Conservation (phyloP, 2,888 invertebrate species). For the Sialis fuliginosa region DNA sequence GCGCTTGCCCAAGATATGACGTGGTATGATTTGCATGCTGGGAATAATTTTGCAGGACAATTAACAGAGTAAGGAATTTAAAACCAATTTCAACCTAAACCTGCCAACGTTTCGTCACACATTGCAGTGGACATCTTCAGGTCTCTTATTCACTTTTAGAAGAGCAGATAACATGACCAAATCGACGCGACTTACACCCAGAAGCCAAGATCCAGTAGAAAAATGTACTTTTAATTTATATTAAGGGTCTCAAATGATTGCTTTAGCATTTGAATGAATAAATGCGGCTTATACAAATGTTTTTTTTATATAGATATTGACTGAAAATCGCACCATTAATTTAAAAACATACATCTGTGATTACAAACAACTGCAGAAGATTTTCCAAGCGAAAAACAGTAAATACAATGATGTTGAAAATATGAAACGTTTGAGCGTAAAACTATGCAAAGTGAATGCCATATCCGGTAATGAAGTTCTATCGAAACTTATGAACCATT, state of each 20-base stretch:
- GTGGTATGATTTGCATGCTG: slow-evolving; percentile 54
- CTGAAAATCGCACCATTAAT: slow-evolving; percentile 15
- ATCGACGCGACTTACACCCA: too few species aligned
- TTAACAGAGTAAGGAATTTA: slow-evolving; percentile 48
- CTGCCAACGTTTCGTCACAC: too few species aligned
- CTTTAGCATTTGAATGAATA: too few species aligned
- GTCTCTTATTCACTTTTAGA: too few species aligned
- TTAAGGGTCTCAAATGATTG: too few species aligned
- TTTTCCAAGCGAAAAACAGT: slow-evolving; percentile 10
- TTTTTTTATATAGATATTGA: slow-evolving; percentile 8
- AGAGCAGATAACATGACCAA: too few species aligned
- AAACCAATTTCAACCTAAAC: background rate
- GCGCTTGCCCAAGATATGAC: slow-evolving; percentile 53
- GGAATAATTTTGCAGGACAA: slow-evolving; percentile 53
- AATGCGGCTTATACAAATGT: too few species aligned
- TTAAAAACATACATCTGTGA: slow-evolving; percentile 20
- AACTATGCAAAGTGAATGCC: background rate
- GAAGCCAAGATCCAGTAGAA: too few species aligned
- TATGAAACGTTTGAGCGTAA: slow-evolving; percentile 11
- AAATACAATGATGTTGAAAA: too few species aligned
- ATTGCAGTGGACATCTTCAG: too few species aligned
- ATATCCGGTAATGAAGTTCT: background rate
- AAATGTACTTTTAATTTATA: too few species aligned
- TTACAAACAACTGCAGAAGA: slow-evolving; percentile 16
- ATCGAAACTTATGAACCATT: background rate